Conservation (phyloP, 64 coral and sea anemone species). For the Montipora efflorescens region DNA sequence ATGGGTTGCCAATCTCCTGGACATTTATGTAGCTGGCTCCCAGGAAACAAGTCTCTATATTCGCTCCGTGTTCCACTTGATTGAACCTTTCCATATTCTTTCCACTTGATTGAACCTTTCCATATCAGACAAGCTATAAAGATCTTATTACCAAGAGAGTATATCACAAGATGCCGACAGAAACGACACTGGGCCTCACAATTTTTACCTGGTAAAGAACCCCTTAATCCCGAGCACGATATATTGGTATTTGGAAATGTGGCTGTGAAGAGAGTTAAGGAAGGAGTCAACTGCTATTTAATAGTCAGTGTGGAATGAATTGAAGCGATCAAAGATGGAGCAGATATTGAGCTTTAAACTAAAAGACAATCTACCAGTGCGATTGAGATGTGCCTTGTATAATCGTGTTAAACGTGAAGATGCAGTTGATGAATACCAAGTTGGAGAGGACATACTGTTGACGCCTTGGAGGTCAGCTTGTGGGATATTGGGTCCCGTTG, state of each 20-base stretch:
- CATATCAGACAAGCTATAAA: conserved; percentile 51
- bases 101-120: too few relatives aligned
- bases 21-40: conserved; percentile 34
- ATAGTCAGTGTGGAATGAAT: background rate
- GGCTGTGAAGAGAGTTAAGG: conserved; percentile 17
- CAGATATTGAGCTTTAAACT: conserved; percentile 19
- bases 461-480: too few relatives aligned
- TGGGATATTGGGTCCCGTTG: background rate
- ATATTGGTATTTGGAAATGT: conserved; percentile 57
- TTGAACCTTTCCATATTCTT: conserved; percentile 53
- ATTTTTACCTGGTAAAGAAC: conserved; percentile 47
- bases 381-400: background rate
- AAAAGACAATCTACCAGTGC: background rate
- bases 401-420: too few relatives aligned
- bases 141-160: conserved; percentile 34
- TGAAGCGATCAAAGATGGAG: conserved; percentile 24
- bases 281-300: background rate
- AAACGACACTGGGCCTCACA: conserved; percentile 47
- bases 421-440: too few relatives aligned
- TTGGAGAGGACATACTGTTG: too few relatives aligned
- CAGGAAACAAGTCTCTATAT: conserved; percentile 54
- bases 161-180: conserved; percentile 51
- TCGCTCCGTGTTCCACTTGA: conserved; percentile 22
- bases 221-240: conserved; percentile 35
- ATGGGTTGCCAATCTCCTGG: conserved; percentile 64